Evolutionary conservation across 2,888 invertebrate species (phyloP).

Genomic region (Parochlus steinenii): DNA sequence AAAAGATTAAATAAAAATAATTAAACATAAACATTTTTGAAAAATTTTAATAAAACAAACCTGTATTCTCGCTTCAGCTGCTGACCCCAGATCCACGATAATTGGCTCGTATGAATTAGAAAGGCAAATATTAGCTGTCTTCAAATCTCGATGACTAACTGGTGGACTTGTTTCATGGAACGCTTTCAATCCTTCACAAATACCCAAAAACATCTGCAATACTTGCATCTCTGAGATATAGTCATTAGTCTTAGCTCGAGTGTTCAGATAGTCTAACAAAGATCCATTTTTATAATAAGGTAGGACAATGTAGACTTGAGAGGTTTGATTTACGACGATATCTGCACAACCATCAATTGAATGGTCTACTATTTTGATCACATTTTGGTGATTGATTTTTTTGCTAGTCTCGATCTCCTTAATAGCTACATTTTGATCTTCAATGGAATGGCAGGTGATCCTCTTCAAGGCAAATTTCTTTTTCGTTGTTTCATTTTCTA

Average conservation of each 20-base stretch:
- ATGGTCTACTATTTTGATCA: constrained; percentile 55
- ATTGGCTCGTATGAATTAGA: constrained; percentile 52
- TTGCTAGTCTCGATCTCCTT: constrained; percentile 59
- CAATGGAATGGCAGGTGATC: constrained; percentile 60
- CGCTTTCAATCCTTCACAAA: constrained; percentile 57
- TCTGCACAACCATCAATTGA: constrained; percentile 45
- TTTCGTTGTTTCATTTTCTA: constrained; percentile 47
- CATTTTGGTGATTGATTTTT: constrained; percentile 50
- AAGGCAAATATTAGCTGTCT: constrained; percentile 69
- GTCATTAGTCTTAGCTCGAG: constrained; percentile 37
- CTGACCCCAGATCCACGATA: constrained; percentile 69
- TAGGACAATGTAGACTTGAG: constrained; percentile 54
- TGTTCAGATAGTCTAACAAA: constrained; percentile 48
- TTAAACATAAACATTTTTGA: not conserved
- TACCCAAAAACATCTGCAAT: constrained; percentile 48
- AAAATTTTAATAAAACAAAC: constrained; percentile 19
- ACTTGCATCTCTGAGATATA: constrained; percentile 47
- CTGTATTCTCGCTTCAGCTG: constrained; percentile 45
- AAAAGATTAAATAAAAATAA: too few relatives aligned
- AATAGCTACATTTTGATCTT: constrained; percentile 54
- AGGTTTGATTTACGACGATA: constrained; percentile 47
- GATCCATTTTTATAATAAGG: constrained; percentile 68
- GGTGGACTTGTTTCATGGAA: constrained; percentile 59
- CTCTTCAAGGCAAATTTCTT: constrained; percentile 60
- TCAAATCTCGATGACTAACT: constrained; percentile 68